Conservation (phyloP, 2,797 vertebrate species). For the Anniella stebbinsi region DNA sequence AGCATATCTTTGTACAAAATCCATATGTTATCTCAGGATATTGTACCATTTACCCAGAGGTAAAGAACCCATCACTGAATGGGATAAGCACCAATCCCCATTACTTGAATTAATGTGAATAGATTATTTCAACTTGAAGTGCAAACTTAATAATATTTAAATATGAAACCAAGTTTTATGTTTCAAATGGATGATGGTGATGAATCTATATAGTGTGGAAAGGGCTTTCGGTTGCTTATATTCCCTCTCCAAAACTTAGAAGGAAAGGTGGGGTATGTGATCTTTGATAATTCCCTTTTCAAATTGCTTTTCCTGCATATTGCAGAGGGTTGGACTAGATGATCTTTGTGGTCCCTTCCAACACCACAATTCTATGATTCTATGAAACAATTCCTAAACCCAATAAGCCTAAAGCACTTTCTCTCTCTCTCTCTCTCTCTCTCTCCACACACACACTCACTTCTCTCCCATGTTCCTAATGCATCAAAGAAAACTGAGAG, state of each 20-base stretch:
- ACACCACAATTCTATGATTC: too few relatives aligned
- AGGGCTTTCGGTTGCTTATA: background rate
- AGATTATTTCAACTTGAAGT: background rate
- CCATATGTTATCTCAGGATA: background rate
- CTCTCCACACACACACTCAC: too few relatives aligned
- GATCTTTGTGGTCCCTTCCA: too few relatives aligned
- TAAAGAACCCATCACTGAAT: background rate
- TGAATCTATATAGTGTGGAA: background rate
- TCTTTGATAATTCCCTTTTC: background rate
- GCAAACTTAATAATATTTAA: background rate
- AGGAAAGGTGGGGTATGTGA: background rate
- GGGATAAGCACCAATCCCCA: background rate
- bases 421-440: background rate
- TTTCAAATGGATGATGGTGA: background rate
- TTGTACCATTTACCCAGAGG: background rate
- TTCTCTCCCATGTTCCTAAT: conserved; percentile 27
- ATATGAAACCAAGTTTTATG: background rate
- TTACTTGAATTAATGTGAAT: background rate
- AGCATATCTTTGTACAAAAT: background rate
- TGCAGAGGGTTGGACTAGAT: too few relatives aligned
- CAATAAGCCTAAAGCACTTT: background rate
- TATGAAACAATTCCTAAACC: background rate
- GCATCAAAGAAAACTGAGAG: conserved; percentile 26
- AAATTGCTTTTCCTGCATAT: too few relatives aligned
- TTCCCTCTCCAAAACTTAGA: background rate